Percentiles rank a stretch among this genome's conserved stretches.
These are phyloP conservation scores for Heliconius erato DNA, from an alignment of 2,888 invertebrate species.

Conservation along the genomic window DNA sequence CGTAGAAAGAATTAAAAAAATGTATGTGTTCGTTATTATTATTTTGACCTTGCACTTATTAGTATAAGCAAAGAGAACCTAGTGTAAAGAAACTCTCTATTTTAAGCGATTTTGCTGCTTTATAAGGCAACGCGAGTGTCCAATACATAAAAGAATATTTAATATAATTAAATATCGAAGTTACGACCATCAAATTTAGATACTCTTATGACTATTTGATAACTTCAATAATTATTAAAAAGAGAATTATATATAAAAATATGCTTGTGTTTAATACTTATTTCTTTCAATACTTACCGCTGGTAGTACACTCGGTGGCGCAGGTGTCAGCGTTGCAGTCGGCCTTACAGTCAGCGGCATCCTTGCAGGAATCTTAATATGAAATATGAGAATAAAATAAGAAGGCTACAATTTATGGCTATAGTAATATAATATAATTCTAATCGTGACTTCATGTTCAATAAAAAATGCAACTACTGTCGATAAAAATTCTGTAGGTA, in stretches of 20 bases:
- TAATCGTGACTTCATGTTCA: too few species aligned
- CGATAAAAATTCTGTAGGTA: too few species aligned
- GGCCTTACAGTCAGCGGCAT: conserved; percentile 68
- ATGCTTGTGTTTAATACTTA: too few species aligned
- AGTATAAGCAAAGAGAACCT: background rate
- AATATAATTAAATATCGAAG: background rate
- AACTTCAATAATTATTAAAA: background rate
- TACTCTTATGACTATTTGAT: background rate
- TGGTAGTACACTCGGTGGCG: conserved; percentile 59
- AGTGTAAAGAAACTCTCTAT: background rate
- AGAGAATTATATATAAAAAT: background rate
- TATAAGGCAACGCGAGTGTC: background rate
- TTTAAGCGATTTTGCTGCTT: background rate
- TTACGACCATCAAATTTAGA: background rate
- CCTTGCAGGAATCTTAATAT: conserved; percentile 71
- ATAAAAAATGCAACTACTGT: too few species aligned
- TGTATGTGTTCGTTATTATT: background rate
- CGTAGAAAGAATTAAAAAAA: background rate
- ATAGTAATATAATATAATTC: too few species aligned
- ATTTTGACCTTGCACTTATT: too few species aligned
- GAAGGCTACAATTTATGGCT: too few species aligned
- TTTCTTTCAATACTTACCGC: conserved; percentile 26
- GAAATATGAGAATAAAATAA: conserved; percentile 3
- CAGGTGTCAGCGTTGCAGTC: conserved; percentile 58
- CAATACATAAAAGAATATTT: background rate